phyloP scores from a whole-genome alignment of 2,797 vertebrate species.

The Hafferia zeledoni region DNA sequence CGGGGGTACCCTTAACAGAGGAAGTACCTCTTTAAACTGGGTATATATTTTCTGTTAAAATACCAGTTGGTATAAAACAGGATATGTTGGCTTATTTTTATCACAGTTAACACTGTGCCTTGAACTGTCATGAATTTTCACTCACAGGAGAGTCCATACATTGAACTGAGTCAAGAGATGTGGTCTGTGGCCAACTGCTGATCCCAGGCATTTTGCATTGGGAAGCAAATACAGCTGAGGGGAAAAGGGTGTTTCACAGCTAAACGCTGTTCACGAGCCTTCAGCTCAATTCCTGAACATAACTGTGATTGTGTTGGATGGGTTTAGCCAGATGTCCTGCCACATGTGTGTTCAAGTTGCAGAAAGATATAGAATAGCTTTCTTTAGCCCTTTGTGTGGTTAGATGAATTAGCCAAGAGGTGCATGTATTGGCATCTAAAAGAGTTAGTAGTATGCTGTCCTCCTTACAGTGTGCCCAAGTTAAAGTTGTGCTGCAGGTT shows the following conservation, averaged over 20 bases:
- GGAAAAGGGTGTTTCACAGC: neutral
- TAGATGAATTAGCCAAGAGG: neutral
- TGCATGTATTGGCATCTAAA: fast-evolving
- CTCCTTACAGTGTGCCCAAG: neutral
- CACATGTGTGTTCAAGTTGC: fast-evolving
- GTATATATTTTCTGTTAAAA: neutral
- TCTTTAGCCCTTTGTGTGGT: neutral
- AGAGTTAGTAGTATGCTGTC: neutral
- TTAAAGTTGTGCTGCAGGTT: neutral
- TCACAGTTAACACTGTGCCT: neutral
- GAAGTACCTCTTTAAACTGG: neutral
- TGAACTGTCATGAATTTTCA: neutral
- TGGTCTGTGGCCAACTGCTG: neutral
- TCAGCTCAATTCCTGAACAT: neutral
- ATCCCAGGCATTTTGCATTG: neutral
- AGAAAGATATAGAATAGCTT: neutral
- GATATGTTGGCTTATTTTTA: neutral
- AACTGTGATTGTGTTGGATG: neutral
- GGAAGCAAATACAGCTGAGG: neutral
- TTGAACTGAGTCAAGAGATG: neutral
- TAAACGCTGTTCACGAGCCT: neutral
- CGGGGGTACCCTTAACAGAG: neutral
- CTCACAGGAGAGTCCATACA: neutral
- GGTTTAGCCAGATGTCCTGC: neutral
- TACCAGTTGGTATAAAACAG: neutral